phyloP scores from a whole-genome alignment of 1,140 invertebrate genomes.

The Drosophila ananassae region DNA sequence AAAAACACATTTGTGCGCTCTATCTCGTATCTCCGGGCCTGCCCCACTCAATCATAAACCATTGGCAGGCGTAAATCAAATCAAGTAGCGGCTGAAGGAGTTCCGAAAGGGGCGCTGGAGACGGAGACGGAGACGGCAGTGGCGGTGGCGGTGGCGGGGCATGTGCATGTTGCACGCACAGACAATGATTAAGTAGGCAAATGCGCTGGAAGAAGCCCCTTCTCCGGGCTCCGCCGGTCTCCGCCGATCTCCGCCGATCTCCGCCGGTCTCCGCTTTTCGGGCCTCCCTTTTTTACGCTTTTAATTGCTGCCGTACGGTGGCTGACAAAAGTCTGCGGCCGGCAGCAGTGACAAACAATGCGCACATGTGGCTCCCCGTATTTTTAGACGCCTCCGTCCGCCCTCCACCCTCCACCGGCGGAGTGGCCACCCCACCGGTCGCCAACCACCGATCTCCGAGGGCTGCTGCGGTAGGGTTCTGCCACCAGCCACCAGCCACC shows the following conservation, averaged over 20 bases:
- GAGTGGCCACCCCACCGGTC: no score
- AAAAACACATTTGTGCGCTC: constrained; percentile 69
- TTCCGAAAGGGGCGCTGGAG: background rate
- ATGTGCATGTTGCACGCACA: constrained; percentile 78
- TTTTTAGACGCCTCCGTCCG: constrained; percentile 25
- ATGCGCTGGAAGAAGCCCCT: background rate
- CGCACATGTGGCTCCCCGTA: constrained; percentile 33
- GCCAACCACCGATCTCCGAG: background rate
- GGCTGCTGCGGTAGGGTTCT: background rate
- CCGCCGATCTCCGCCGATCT: no score
- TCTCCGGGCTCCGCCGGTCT: background rate
- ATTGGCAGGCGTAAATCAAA: constrained; percentile 83
- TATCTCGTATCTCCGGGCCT: constrained; percentile 15
- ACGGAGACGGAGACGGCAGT: constrained; percentile 6
- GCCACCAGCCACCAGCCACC: no score
- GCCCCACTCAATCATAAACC: constrained; percentile 81
- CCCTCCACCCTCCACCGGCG: no score
- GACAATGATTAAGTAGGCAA: constrained; percentile 82
- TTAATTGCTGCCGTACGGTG: constrained; percentile 80
- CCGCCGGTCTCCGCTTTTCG: constrained; percentile 7
- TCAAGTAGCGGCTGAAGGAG: constrained; percentile 61
- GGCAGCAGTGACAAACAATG: constrained; percentile 36
- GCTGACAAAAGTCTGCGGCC: constrained; percentile 61
- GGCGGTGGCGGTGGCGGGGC: constrained; percentile 7
- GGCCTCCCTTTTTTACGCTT: constrained; percentile 65